Percentiles rank a stretch among this genome's conserved stretches.
Evolutionary conservation across 2,113 vertebrate species (phyloP).

Genomic region (Apteryx owenii): DNA sequence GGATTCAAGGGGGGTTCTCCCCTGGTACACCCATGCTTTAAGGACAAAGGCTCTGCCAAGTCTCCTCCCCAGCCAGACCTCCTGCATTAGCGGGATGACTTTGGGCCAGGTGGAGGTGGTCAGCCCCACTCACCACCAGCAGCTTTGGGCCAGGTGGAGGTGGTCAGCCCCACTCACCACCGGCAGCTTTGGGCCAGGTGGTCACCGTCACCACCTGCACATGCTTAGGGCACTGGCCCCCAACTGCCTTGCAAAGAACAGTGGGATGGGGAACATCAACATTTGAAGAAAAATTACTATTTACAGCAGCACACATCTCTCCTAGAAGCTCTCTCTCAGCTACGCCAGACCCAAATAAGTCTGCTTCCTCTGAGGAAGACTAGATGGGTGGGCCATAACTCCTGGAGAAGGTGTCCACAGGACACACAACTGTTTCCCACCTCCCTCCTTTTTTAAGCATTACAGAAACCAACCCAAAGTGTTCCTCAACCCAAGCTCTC

Average conservation of each 20-base stretch:
- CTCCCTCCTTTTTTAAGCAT: neutral
- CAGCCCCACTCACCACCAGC: too few relatives aligned
- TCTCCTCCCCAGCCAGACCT: too few relatives aligned
- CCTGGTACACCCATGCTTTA: too few relatives aligned
- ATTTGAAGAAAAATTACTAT: neutral
- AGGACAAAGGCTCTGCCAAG: too few relatives aligned
- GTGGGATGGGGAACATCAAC: neutral
- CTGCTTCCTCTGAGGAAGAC: accelerated
- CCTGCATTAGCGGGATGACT: too few relatives aligned
- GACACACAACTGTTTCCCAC: neutral
- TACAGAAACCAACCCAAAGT: neutral
- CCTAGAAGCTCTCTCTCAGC: neutral
- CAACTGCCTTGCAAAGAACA: neutral
- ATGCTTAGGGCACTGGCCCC: too few relatives aligned
- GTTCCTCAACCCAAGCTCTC: neutral
- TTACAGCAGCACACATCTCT: neutral
- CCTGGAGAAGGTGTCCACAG: neutral
- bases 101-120: too few relatives aligned
- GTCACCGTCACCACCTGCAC: too few relatives aligned
- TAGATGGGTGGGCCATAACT: neutral
- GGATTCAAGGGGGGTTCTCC: too few relatives aligned
- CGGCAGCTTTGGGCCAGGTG: too few relatives aligned
- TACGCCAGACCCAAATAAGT: neutral
- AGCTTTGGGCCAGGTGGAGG: too few relatives aligned
- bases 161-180: too few relatives aligned